phyloP scores from a whole-genome alignment of 2,888 invertebrate genomes.

The Amblyteles armatorius region DNA sequence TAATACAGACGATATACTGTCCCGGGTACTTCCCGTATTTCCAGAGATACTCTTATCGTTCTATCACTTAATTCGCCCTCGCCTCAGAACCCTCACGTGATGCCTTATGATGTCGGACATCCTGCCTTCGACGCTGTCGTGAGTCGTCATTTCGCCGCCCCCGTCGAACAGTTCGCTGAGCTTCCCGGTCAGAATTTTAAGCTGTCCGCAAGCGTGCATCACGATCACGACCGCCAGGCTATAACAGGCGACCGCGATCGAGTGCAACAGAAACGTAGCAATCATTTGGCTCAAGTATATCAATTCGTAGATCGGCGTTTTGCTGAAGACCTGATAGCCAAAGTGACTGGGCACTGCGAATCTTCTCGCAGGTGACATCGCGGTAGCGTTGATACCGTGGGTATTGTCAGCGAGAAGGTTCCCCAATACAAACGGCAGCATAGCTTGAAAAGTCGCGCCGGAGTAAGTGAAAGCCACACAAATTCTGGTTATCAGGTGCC shows the following conservation, averaged over 20 bases:
- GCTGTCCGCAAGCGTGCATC: constrained; percentile 78
- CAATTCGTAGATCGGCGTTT: constrained; percentile 75
- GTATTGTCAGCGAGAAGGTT: constrained; percentile 25
- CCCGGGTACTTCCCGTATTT: too few species aligned
- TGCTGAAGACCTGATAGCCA: constrained; percentile 66
- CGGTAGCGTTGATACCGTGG: constrained; percentile 44
- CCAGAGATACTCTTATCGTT: neutral
- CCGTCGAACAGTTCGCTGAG: constrained; percentile 68
- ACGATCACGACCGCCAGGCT: constrained; percentile 77
- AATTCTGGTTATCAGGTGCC: constrained; percentile 67
- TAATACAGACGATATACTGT: neutral
- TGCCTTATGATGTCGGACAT: constrained; percentile 70
- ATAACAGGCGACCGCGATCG: constrained; percentile 74
- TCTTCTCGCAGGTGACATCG: constrained; percentile 66
- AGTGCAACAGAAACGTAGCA: constrained; percentile 74
- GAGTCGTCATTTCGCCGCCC: neutral
- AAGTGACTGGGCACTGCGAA: constrained; percentile 72
- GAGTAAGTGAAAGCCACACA: constrained; percentile 69
- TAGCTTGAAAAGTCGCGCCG: constrained; percentile 65
- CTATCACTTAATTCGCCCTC: constrained; percentile 28
- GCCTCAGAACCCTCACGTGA: constrained; percentile 74
- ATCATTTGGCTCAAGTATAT: constrained; percentile 74
- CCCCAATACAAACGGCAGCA: constrained; percentile 31
- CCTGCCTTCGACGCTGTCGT: constrained; percentile 3
- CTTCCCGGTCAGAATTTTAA: constrained; percentile 72